Evolutionary conservation across 2,888 invertebrate species (phyloP).

Genomic region (Thymelicus lineola): DNA sequence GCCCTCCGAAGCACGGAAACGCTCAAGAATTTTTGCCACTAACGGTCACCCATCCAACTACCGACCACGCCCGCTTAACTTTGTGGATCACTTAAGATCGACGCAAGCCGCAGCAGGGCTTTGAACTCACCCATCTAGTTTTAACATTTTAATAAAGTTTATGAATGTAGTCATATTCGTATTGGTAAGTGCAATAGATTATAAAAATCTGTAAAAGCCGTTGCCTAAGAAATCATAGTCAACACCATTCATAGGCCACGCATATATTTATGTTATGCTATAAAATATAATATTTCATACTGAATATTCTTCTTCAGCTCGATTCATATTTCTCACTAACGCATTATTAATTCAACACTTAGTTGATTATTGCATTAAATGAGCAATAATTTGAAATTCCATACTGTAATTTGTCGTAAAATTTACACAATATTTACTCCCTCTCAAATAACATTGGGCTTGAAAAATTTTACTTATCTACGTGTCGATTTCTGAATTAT

Average conservation of each 20-base stretch:
- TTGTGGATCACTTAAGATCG: no score
- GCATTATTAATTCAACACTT: constrained; percentile 4
- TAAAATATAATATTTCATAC: constrained; percentile 27
- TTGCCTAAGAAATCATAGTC: constrained; percentile 26
- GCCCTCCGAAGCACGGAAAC: no score
- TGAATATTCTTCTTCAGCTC: constrained; percentile 2
- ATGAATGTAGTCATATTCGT: neutral
- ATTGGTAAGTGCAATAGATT: constrained; percentile 3
- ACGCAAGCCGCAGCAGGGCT: no score
- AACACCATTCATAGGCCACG: neutral
- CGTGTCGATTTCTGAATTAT: no score
- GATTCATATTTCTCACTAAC: constrained; percentile 15
- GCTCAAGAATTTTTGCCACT: no score
- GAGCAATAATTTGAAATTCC: neutral
- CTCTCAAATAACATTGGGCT: no score
- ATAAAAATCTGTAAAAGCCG: neutral
- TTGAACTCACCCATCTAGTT: neutral
- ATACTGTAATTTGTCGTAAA: no score
- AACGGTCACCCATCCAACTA: no score
- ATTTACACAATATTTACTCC: no score
- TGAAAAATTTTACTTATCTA: no score
- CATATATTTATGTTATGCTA: constrained; percentile 22
- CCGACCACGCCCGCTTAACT: no score
- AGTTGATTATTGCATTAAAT: neutral
- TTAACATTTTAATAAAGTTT: constrained; percentile 1